These are phyloP conservation scores for Arizona elegans DNA, from an alignment of 2,113 vertebrate genomes.

Conservation along the genomic window DNA sequence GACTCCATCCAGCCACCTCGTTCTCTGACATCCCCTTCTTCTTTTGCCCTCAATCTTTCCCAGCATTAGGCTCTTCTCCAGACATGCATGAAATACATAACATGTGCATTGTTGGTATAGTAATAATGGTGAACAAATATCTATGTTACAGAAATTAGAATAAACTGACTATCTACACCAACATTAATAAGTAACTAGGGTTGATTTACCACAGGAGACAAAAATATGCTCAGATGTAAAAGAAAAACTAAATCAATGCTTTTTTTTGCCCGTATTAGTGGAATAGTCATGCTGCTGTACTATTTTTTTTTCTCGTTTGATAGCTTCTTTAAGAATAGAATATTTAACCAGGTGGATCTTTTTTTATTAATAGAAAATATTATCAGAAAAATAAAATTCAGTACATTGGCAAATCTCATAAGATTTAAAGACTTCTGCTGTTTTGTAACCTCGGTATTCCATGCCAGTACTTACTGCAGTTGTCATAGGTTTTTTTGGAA, in stretches of 20 bases:
- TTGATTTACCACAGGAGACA: neutral
- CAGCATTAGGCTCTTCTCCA: too few relatives aligned
- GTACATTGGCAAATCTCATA: neutral
- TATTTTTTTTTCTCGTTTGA: neutral
- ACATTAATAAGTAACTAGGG: neutral
- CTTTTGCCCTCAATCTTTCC: too few relatives aligned
- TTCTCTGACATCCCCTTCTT: too few relatives aligned
- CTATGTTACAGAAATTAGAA: neutral
- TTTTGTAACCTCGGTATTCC: constrained; percentile 6
- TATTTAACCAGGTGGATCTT: neutral
- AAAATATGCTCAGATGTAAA: neutral
- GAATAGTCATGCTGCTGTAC: neutral
- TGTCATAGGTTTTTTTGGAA: neutral
- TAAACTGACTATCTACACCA: neutral
- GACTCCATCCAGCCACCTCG: too few relatives aligned
- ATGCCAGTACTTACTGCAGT: neutral
- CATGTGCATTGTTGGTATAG: neutral
- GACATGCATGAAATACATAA: neutral
- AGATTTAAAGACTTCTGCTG: neutral
- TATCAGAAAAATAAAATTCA: neutral
- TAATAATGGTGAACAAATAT: neutral
- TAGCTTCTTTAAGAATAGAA: neutral
- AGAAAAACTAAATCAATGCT: neutral
- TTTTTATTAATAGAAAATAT: constrained; percentile 7
- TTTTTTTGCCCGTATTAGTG: neutral